Percentiles rank a stretch among this genome's conserved stretches.
Evolutionary conservation across 2,797 vertebrate species (phyloP).

Genomic region (Lindbergichthys nudifrons): DNA sequence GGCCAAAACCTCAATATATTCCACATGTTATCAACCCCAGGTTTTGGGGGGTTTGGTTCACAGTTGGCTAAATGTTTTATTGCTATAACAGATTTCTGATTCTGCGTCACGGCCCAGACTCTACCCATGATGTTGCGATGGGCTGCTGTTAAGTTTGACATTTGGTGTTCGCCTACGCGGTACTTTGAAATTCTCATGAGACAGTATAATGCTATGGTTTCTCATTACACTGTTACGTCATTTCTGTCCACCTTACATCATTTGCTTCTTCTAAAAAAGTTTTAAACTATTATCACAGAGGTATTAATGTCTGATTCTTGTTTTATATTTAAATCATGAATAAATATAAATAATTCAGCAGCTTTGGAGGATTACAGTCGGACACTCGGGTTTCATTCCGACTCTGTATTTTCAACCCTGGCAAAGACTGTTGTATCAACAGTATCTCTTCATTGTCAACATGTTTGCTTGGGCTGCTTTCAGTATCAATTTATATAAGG

Average conservation of each 20-base stretch:
- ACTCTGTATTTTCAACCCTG: conserved; percentile 6
- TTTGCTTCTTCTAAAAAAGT: neutral
- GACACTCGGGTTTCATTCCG: conserved; percentile 23
- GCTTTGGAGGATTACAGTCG: neutral
- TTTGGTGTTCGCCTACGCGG: conserved; percentile 14
- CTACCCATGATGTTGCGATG: conserved; percentile 27
- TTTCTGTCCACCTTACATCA: neutral
- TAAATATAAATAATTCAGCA: neutral
- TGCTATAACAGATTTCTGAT: conserved; percentile 21
- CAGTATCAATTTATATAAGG: conserved; percentile 26
- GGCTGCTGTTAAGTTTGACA: conserved; percentile 49
- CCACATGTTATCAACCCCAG: conserved; percentile 71
- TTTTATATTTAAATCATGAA: neutral
- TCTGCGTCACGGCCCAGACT: conserved; percentile 26
- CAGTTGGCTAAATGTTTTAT: conserved; percentile 18
- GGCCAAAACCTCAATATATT: conserved; percentile 66
- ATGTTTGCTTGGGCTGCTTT: conserved; percentile 20
- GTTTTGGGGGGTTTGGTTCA: conserved; percentile 37
- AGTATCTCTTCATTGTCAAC: conserved; percentile 21
- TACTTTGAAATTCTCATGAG: conserved; percentile 7
- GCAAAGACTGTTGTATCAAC: neutral
- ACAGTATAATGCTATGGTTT: conserved; percentile 8
- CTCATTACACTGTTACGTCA: neutral
- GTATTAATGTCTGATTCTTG: neutral
- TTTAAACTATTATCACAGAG: neutral